These are phyloP conservation scores for Parelbella ahira DNA, from an alignment of 2,888 invertebrate genomes.

Conservation along the genomic window DNA sequence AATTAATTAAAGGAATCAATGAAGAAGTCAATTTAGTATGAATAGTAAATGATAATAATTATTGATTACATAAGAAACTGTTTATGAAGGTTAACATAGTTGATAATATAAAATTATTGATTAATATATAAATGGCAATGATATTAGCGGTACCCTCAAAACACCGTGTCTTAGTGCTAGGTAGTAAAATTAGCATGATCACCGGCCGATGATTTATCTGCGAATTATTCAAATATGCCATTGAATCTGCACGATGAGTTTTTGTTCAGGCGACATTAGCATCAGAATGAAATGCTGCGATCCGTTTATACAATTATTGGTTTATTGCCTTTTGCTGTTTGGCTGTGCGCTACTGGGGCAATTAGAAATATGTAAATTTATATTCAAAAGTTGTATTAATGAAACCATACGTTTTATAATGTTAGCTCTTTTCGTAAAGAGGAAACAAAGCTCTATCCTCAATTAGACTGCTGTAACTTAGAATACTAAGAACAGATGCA, in stretches of 20 bases:
- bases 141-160: slow-evolving; percentile 11
- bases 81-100: too few species aligned
- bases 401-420: too few species aligned
- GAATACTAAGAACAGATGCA: too few species aligned
- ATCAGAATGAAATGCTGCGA: slow-evolving; percentile 47
- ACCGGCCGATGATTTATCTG: slow-evolving; percentile 55
- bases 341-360: slow-evolving; percentile 32
- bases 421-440: too few species aligned
- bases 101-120: background rate
- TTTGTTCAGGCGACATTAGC: slow-evolving; percentile 55
- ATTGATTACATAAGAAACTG: too few species aligned
- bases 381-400: too few species aligned
- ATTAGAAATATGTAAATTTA: background rate
- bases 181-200: slow-evolving; percentile 49
- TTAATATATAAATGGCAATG: slow-evolving; percentile 1
- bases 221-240: slow-evolving; percentile 62
- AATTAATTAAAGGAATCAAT: too few species aligned
- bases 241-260: slow-evolving; percentile 58
- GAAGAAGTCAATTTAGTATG: too few species aligned
- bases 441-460: too few species aligned
- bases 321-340: slow-evolving; percentile 40
- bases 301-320: slow-evolving; percentile 37
- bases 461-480: too few species aligned
- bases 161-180: slow-evolving; percentile 36
- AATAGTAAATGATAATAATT: too few species aligned